phyloP scores from a whole-genome alignment of 2,113 vertebrate genomes.

The Terrapene triunguis region DNA sequence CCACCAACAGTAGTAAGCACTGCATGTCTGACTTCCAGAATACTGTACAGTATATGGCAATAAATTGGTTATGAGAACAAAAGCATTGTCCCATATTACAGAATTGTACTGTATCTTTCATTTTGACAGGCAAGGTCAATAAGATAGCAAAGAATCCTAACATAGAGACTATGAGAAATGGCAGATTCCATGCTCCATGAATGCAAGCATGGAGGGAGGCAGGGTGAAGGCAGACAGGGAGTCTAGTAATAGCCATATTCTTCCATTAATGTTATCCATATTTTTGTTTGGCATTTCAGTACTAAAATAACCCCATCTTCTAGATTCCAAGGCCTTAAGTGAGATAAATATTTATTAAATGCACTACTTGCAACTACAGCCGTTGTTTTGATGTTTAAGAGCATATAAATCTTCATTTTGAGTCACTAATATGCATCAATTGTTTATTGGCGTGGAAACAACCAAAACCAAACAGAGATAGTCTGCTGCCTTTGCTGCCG shows the following conservation, averaged over 20 bases:
- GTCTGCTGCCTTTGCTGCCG: conserved; percentile 13
- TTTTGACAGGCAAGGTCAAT: conserved; percentile 70
- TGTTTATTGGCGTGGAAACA: conserved; percentile 43
- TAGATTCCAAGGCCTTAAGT: conserved; percentile 12
- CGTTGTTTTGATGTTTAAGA: conserved; percentile 38
- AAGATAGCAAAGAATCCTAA: conserved; percentile 47
- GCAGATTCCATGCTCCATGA: not conserved
- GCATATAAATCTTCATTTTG: conserved; percentile 48
- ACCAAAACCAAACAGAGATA: not conserved
- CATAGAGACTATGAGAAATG: conserved; percentile 30
- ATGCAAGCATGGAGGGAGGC: not conserved
- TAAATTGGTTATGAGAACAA: conserved; percentile 55
- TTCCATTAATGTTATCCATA: not conserved
- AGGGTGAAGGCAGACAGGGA: not conserved
- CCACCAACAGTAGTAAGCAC: conserved; percentile 28
- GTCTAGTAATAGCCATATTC: not conserved
- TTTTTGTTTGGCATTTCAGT: conserved; percentile 25
- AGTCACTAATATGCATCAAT: conserved; percentile 20
- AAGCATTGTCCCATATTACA: conserved; percentile 54
- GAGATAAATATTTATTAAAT: conserved; percentile 53
- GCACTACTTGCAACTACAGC: conserved; percentile 4
- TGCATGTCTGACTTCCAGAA: conserved; percentile 41
- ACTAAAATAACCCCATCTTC: not conserved
- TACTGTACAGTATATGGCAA: conserved; percentile 20
- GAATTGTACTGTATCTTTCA: conserved; percentile 54